A percentile compares a stretch with the other conserved stretches of the same genome.
These are phyloP conservation scores for Drosophila lutescens DNA, from an alignment of 2,888 invertebrate genomes.

Conservation along the genomic window DNA sequence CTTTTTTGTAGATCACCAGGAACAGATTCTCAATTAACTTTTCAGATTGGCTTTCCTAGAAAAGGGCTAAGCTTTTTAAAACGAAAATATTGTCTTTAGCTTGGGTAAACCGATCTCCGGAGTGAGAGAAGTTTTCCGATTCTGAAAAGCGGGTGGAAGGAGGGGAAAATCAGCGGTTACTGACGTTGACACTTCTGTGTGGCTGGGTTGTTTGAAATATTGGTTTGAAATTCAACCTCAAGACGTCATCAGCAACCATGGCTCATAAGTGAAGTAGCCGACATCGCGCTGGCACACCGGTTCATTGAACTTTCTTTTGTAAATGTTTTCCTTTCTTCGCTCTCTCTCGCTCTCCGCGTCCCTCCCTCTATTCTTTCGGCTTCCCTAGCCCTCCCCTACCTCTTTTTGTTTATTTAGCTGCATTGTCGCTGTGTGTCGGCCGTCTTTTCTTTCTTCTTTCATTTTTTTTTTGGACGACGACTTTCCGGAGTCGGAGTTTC, in stretches of 20 bases:
- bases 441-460: slow-evolving; percentile 25
- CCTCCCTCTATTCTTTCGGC: slow-evolving; percentile 33
- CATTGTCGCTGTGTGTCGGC: slow-evolving; percentile 51
- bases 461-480: slow-evolving; percentile 56
- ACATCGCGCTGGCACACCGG: slow-evolving; percentile 46
- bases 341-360: slow-evolving; percentile 38
- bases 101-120: slow-evolving; percentile 2
- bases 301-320: slow-evolving; percentile 78
- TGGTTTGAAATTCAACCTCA: slow-evolving; percentile 39
- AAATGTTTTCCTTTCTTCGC: slow-evolving; percentile 70
- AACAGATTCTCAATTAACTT: too few relatives aligned
- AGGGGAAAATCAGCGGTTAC: slow-evolving; percentile 5
- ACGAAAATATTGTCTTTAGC: background rate
- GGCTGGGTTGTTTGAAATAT: slow-evolving; percentile 7
- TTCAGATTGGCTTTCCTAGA: background rate
- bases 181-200: slow-evolving; percentile 24
- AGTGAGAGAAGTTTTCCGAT: background rate
- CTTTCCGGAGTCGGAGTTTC: slow-evolving; percentile 55
- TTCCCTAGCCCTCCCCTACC: background rate
- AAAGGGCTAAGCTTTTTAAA: too few relatives aligned
- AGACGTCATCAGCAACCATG: slow-evolving; percentile 44
- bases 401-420: slow-evolving; percentile 72
- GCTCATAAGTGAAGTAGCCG: slow-evolving; percentile 62
- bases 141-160: slow-evolving; percentile 4
- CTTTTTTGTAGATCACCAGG: too few relatives aligned